Percentiles rank a stretch among this genome's conserved stretches.
Conservation (phyloP, 2,113 vertebrate genomes). For the Acrocephalus kingi region DNA sequence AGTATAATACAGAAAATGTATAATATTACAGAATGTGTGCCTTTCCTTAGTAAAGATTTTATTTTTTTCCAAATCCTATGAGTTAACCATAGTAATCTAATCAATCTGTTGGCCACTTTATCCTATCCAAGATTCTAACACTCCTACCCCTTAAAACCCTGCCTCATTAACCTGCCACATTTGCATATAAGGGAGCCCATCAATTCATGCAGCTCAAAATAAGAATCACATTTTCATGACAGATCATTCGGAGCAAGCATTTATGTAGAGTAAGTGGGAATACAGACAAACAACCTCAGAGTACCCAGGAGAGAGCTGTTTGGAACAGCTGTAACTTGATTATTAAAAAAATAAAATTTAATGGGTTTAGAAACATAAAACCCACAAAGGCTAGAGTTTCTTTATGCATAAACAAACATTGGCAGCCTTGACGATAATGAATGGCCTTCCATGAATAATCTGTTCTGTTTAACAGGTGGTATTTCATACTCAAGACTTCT, state of each 20-base stretch:
- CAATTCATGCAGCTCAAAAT: background rate
- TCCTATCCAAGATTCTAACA: background rate
- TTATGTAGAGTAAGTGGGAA: background rate
- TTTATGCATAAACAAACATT: conserved; percentile 30
- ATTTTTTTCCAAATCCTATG: background rate
- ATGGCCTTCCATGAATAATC: background rate
- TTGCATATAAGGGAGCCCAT: background rate
- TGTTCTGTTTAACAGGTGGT: conserved; percentile 19
- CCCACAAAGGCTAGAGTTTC: background rate
- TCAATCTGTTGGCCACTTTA: background rate
- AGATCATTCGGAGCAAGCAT: background rate
- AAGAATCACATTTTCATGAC: background rate
- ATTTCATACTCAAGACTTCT: conserved; percentile 3
- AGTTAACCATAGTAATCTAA: background rate
- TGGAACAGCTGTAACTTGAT: conserved; percentile 45
- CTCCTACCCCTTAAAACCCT: background rate
- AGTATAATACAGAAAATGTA: background rate
- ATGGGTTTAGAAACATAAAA: conserved; percentile 14
- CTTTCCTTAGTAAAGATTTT: background rate
- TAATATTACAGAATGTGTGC: background rate
- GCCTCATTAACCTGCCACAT: background rate
- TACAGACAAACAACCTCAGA: background rate
- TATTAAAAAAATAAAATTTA: conserved; percentile 60
- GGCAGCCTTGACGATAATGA: background rate
- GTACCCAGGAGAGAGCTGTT: background rate